Evolutionary conservation across 2,113 vertebrate genomes (phyloP), one percentile per base, ranked within the genome.

Genomic region (Ceyx margarethae): DNA sequence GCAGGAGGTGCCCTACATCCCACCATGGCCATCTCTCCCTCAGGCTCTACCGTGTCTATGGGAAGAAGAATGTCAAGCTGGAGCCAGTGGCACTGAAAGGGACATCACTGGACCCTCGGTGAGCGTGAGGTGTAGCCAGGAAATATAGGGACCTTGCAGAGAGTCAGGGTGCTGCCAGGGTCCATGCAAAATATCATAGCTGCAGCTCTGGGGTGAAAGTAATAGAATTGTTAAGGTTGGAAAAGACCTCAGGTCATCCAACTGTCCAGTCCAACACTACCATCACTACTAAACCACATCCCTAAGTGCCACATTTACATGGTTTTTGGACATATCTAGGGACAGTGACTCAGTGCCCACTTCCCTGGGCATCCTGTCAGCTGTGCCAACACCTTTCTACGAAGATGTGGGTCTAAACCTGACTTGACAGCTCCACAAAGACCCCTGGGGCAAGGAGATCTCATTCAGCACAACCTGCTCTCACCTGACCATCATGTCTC

Each of bases 1-100:
- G 58, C 79, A 50, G 67, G 42, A 10, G 1, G 19, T n/a, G 56
- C 46, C 25, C 13, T 17, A 0, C 2, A 1, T 74, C 64, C 60
- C 14, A 10, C 51, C 4, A 0, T 6, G 56, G 15, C 18, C 21
- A 3, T 83, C 67, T 78, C 40, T 43, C 58, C 29, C 13, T 13
- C 95, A 99, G 99, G 96, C 96, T 99, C 50, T 99, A 99, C 96
- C 98, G 99, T 13, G 98, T 99, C 65, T 99, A 99, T 13, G 99
- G 99, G 40, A 99, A 99, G 97, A 99, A 99, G 96, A 99, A 99
- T 15, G 98, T 99, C 91, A 97, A 97, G 79, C 77, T 99, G 96
- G 99, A 99, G 91, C 98, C 99, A 0, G 98, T 99, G 53, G 98
- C 98, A 5, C 94, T 98, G 65, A 99, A 99, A 94, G 98, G 97